phyloP scores from a whole-genome alignment of 1,140 invertebrate genomes.

The Ditylenchus dipsaci region DNA sequence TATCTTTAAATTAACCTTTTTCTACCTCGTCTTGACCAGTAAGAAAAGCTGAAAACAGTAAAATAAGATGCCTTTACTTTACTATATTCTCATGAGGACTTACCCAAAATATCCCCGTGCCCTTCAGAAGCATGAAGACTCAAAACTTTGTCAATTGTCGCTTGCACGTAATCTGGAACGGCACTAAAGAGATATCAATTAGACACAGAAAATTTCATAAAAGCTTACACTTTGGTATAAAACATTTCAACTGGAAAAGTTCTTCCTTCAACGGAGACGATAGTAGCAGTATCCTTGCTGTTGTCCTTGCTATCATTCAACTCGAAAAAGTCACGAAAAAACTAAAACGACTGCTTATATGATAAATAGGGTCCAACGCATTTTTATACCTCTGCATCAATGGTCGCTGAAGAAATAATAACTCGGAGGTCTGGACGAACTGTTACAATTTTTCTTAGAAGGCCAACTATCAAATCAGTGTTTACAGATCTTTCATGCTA shows the following conservation, averaged over 20 bases:
- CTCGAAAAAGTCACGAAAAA: conserved; percentile 82
- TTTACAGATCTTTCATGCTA: conserved; percentile 80
- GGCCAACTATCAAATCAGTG: conserved; percentile 94
- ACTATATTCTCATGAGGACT: too few species aligned
- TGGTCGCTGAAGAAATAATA: conserved; percentile 77
- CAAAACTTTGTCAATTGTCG: conserved; percentile 76
- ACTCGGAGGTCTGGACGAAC: conserved; percentile 92
- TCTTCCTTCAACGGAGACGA: conserved; percentile 81
- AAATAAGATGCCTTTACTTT: too few species aligned
- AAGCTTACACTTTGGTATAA: conserved; percentile 67
- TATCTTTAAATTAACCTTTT: too few species aligned
- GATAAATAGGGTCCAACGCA: conserved; percentile 67
- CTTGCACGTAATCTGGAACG: conserved; percentile 62
- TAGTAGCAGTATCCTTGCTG: conserved; percentile 70
- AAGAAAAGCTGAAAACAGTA: conserved; percentile 66
- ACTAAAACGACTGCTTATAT: conserved; percentile 72
- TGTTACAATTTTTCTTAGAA: conserved; percentile 88
- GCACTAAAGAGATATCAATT: conserved; percentile 46
- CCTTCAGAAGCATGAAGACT: conserved; percentile 80
- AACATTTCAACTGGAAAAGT: conserved; percentile 80
- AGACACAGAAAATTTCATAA: not conserved
- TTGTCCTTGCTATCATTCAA: conserved; percentile 63
- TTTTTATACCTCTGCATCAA: conserved; percentile 83
- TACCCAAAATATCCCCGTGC: conserved; percentile 76
- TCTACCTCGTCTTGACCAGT: conserved; percentile 85